Conservation (phyloP, 2,888 invertebrate genomes). For the Hypercompe scribonia region DNA sequence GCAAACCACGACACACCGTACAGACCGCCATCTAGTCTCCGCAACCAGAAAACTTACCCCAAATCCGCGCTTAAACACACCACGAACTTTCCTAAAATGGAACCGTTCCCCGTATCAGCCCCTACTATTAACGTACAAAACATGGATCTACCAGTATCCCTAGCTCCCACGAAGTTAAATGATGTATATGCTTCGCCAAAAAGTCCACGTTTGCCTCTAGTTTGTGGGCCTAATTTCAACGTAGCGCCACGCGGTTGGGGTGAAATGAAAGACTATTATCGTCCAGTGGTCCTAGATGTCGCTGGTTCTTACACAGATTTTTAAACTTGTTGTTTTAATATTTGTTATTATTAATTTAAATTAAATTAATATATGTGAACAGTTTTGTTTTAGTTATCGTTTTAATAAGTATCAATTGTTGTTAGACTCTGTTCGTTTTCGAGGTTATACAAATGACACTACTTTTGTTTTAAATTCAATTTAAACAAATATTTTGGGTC, state of each 20-base stretch:
- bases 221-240: slow-evolving; percentile 90
- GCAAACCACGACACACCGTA: slow-evolving; percentile 83
- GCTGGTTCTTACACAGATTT: slow-evolving; percentile 84
- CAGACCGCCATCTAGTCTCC: slow-evolving; percentile 81
- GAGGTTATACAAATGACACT: background rate
- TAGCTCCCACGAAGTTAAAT: slow-evolving; percentile 82
- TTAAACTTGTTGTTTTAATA: slow-evolving; percentile 58
- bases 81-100: slow-evolving; percentile 76
- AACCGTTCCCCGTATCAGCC: slow-evolving; percentile 79
- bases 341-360: slow-evolving; percentile 33
- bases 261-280: slow-evolving; percentile 89
- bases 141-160: slow-evolving; percentile 71
- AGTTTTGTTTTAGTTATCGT: slow-evolving; percentile 28
- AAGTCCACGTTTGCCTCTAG: slow-evolving; percentile 74
- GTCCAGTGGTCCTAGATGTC: slow-evolving; percentile 90
- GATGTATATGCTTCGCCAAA: slow-evolving; percentile 81
- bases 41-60: slow-evolving; percentile 82
- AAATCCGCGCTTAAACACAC: slow-evolving; percentile 79
- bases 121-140: slow-evolving; percentile 72
- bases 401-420: slow-evolving; percentile 24
- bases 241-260: slow-evolving; percentile 95
- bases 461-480: background rate
- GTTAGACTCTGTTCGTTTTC: slow-evolving; percentile 17
- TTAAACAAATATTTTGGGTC: background rate
- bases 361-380: slow-evolving; percentile 21